phyloP scores from a whole-genome alignment of 1,140 invertebrate species.

The Anagrus nilaparvatae region DNA sequence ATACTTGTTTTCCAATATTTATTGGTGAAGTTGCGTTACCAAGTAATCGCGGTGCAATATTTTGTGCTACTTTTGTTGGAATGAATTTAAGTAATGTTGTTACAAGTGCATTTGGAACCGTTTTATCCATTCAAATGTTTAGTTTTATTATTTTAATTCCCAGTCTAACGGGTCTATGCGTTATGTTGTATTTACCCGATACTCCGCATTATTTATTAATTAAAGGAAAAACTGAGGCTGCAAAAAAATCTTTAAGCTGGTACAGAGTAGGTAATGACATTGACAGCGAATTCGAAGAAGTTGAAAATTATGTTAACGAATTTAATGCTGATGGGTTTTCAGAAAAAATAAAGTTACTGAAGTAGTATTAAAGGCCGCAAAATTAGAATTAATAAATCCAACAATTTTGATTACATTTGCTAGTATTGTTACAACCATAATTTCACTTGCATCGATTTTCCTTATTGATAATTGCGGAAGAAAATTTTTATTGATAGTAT shows the following conservation, averaged over 20 bases:
- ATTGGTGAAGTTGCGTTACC: no score
- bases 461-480: constrained; percentile 63
- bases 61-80: no score
- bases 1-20: no score
- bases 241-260: constrained; percentile 37
- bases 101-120: no score
- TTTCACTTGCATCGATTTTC: constrained; percentile 39
- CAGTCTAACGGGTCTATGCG: no score
- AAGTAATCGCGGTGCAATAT: no score
- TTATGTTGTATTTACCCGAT: no score
- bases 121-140: no score
- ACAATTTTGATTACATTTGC: constrained; percentile 51
- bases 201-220: constrained; percentile 56
- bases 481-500: constrained; percentile 48
- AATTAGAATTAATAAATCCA: constrained; percentile 37
- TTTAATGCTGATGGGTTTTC: constrained; percentile 61
- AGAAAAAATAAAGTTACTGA: not conserved
- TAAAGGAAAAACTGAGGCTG: constrained; percentile 45
- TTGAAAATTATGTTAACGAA: constrained; percentile 43
- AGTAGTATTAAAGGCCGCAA: constrained; percentile 31
- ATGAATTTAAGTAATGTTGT: no score
- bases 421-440: constrained; percentile 51
- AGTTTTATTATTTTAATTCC: no score
- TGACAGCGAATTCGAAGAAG: not conserved
- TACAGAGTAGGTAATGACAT: constrained; percentile 5